Evolutionary conservation across 1,140 invertebrate species (phyloP).

Genomic region (Macrocentrus cingulum): DNA sequence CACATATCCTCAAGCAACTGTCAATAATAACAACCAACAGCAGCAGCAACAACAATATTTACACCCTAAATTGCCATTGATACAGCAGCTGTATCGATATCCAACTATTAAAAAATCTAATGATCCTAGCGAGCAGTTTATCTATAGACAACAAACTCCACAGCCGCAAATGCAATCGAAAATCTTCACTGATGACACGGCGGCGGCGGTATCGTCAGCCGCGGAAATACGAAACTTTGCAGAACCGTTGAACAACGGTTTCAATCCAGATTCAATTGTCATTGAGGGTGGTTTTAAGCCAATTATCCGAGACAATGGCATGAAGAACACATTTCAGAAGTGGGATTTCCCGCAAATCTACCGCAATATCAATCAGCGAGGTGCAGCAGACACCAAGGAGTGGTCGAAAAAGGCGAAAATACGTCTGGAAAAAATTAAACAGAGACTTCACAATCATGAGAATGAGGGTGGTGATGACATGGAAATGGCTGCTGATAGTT

Average conservation of each 20-base stretch:
- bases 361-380: slow-evolving; percentile 62
- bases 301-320: slow-evolving; percentile 66
- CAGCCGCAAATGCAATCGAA: too few species aligned
- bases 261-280: slow-evolving; percentile 76
- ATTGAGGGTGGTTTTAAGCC: slow-evolving; percentile 82
- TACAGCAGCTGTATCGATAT: not conserved
- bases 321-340: slow-evolving; percentile 47
- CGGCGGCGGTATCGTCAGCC: too few species aligned
- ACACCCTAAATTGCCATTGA: not conserved
- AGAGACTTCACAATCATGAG: too few species aligned
- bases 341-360: slow-evolving; percentile 44
- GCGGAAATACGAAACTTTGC: slow-evolving; percentile 34
- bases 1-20: not conserved
- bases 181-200: slow-evolving; percentile 31
- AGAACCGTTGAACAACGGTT: slow-evolving; percentile 69
- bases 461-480: slow-evolving; percentile 59
- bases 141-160: too few species aligned
- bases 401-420: slow-evolving; percentile 52
- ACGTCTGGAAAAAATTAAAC: slow-evolving; percentile 26
- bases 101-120: not conserved
- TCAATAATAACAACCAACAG: not conserved
- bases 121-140: not conserved
- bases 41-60: not conserved
- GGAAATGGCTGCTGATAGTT: slow-evolving; percentile 69
- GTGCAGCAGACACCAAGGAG: slow-evolving; percentile 57